These are phyloP conservation scores for Gymnobelideus leadbeateri DNA, from an alignment of 2,113 vertebrate species.

Conservation along the genomic window DNA sequence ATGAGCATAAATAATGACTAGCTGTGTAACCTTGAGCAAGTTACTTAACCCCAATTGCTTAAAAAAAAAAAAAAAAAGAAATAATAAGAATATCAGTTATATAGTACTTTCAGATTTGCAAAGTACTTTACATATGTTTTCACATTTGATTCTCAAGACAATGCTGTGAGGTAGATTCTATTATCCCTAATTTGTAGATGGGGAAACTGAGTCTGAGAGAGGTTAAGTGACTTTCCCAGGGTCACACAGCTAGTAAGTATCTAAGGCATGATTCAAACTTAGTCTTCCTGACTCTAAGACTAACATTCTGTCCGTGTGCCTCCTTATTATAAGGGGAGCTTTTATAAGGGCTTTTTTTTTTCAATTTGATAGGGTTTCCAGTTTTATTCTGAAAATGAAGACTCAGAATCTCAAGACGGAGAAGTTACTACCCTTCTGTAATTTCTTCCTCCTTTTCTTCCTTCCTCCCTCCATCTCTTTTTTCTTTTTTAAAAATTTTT, in stretches of 20 bases:
- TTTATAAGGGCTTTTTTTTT: too few relatives aligned
- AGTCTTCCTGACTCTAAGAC: not conserved
- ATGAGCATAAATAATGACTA: too few relatives aligned
- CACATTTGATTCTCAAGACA: conserved; percentile 48
- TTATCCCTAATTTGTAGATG: conserved; percentile 44
- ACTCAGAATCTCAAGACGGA: conserved; percentile 44
- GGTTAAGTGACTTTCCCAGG: conserved; percentile 60
- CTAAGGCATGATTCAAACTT: conserved; percentile 5
- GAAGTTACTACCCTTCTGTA: not conserved
- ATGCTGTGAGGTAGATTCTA: not conserved
- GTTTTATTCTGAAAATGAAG: conserved; percentile 66
- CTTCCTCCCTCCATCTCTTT: too few relatives aligned
- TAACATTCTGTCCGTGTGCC: not conserved
- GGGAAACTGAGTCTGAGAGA: conserved; percentile 55
- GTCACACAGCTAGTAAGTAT: conserved; percentile 31
- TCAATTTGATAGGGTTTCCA: too few relatives aligned
- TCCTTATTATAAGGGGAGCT: too few relatives aligned
- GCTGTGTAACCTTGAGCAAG: too few relatives aligned
- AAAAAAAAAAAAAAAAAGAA: too few relatives aligned
- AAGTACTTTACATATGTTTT: not conserved
- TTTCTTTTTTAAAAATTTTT: too few relatives aligned
- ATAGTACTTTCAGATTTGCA: not conserved
- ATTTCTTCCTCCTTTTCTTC: not conserved
- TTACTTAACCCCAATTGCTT: too few relatives aligned
- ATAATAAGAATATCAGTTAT: not conserved